phyloP scores from a whole-genome alignment of 2,888 invertebrate species.

The Phanerotoma sp. region DNA sequence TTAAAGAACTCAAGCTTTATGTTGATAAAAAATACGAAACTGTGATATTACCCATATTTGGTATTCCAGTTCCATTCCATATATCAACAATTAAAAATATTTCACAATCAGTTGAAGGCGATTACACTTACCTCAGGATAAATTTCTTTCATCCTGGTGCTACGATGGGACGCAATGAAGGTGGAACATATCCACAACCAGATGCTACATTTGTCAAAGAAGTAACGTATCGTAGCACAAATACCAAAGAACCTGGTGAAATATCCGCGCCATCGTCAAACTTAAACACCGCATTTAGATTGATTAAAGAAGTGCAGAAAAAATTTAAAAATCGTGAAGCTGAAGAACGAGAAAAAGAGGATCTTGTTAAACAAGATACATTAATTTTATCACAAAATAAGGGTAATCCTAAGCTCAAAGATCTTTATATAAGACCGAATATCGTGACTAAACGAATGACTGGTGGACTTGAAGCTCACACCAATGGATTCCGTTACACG shows the following conservation, averaged over 20 bases:
- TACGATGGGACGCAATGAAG: conserved; percentile 92
- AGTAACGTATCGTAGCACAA: conserved; percentile 97
- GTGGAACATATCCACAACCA: conserved; percentile 87
- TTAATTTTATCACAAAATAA: conserved; percentile 91
- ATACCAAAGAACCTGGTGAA: conserved; percentile 97
- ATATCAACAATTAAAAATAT: conserved; percentile 99
- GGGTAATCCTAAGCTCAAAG: conserved; percentile 96
- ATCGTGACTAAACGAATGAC: conserved; percentile 96
- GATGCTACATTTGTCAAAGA: conserved; percentile 98
- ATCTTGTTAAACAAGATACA: conserved; percentile 98
- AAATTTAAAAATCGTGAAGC: conserved; percentile 98
- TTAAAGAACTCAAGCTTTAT: conserved; percentile 90
- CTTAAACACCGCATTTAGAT: conserved; percentile 92
- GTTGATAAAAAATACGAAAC: conserved; percentile 98
- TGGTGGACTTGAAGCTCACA: conserved; percentile 85
- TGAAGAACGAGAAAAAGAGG: conserved; percentile 97
- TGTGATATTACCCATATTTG: conserved; percentile 96
- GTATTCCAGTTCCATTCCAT: conserved; percentile 95
- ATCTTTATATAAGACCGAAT: conserved; percentile 98
- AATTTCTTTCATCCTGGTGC: conserved; percentile 99
- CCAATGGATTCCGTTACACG: conserved; percentile 95
- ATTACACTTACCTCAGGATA: conserved; percentile 96
- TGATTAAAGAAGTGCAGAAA: conserved; percentile 99
- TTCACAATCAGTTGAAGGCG: conserved; percentile 97
- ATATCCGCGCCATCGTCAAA: conserved; percentile 92